Base-by-base conservation (phyloP, 2,888 invertebrate genomes). In the Agapostemon virescens region DNA sequence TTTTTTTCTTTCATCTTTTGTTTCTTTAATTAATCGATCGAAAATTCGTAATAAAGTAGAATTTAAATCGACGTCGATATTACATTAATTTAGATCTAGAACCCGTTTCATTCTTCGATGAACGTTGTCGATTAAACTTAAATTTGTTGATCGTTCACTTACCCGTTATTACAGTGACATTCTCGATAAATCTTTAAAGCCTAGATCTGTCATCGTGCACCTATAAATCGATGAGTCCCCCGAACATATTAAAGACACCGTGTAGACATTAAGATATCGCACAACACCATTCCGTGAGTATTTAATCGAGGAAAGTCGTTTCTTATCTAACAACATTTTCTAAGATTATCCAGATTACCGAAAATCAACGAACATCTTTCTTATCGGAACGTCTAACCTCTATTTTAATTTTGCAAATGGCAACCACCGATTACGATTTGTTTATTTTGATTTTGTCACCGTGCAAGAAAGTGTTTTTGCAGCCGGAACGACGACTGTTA, bases 381-480 rank as follows among this genome's bases (percentile, higher is more conserved):
- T 66, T 40, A 66, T 26, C 20, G 4, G 2, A 49, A 49, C 61
- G 63, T 77, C 20, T 20, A 40, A 26, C 23, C 38, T 2, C 15
- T n/a, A n/a, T 40, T 23, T 36, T 9, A 13, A 7, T 5, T 63
- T 63, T 3, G n/a, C 15, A 38, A 58, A 58, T 38, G 72, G 33
- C 11, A 13, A 26, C 26, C 49, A 26, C 15, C 17, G 30, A 40
- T 15, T 52, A 5, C 33, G 30, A 15, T 70, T 61, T 33, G 17
- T 42, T 49, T 45, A 23, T 58, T 45, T 7, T 4, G 42, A 42
- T 33, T 58, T 42, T 49, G 11, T 61, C 52, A n/a, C 42, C n/a
- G n/a, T n/a, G n/a, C n/a, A n/a, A 61, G 69, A 74, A 80, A 81
- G 74, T 81, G 74, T 7, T 68, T 64, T 49, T 42, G 63, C 55